Percentiles rank a stretch among this genome's conserved stretches.
These are phyloP conservation scores for Mylabris phalerata DNA, from an alignment of 1,140 invertebrate species.

Conservation along the genomic window DNA sequence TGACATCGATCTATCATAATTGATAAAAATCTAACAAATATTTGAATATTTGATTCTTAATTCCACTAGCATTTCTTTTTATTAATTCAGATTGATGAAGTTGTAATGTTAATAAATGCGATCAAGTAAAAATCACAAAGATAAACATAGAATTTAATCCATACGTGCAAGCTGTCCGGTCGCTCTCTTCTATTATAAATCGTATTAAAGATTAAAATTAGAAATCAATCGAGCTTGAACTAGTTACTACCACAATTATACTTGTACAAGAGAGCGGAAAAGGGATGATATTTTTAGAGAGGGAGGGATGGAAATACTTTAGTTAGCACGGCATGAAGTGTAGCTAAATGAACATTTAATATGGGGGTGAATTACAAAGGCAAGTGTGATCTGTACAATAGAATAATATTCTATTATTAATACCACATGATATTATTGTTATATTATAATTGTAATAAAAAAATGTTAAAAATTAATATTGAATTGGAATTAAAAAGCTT, in stretches of 20 bases:
- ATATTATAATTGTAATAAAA: too few species aligned
- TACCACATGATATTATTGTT: too few species aligned
- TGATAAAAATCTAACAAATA: too few species aligned
- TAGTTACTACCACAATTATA: neutral
- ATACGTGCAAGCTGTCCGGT: conserved; percentile 13
- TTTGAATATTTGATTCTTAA: too few species aligned
- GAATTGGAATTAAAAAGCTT: too few species aligned
- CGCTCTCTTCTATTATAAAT: conserved; percentile 9
- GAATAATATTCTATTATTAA: neutral
- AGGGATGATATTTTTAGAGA: conserved; percentile 6
- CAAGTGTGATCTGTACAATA: conserved; percentile 5
- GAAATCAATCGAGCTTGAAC: conserved; percentile 20
- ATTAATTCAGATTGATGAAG: conserved; percentile 13
- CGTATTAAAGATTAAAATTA: conserved; percentile 21
- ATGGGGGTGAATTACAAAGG: conserved; percentile 19
- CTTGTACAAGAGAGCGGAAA: neutral
- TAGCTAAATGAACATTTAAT: conserved; percentile 22
- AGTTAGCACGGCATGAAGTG: conserved; percentile 10
- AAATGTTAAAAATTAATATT: too few species aligned
- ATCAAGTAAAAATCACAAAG: conserved; percentile 7
- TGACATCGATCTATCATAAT: too few species aligned
- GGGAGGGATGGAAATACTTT: neutral
- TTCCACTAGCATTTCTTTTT: neutral
- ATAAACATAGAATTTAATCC: conserved; percentile 15
- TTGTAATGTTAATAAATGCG: conserved; percentile 12